Evolutionary conservation across 2,888 invertebrate species (phyloP), one percentile per base, ranked within the genome.

Genomic region (Nemoura dubitans): DNA sequence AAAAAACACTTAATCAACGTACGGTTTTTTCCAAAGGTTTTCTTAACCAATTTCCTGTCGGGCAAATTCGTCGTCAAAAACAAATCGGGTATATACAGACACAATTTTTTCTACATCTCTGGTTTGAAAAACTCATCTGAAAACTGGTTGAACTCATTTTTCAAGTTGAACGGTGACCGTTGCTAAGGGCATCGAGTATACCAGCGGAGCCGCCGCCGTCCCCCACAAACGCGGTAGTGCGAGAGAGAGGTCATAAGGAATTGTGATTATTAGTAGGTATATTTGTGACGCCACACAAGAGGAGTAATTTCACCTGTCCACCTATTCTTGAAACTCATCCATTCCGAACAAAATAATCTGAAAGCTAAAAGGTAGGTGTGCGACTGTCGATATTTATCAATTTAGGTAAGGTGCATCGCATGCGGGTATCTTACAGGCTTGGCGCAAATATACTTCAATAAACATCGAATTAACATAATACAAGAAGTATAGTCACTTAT

Each of bases 131-230:
- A 84, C 84, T 84, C 43, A 84, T 84, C 59, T 59, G 59, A 76
- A 84, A 84, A 84, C 28, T 84, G 59, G 84, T 84, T 76, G 59
- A 84, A 76, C 76, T 84, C 84, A 84, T 84, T 84, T 84, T 84
- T 84, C 84, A 84, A 59, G 59, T 21, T 76, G 76, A 84, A 26
- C 27, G 29, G 14, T 84, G 84, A 84, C 84, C 84, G 84, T 26
- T 36, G 36, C 36, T 36, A 10, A 3, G 14, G 21, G 59, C 16
- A 59, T 14, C 59, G 10, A 59, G 59, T 21, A 59, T 36, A 21
- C 59, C 16, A 59, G 14, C 6, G 2, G 16, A 59, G 6, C 30
- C 82, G 10, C 2, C 26, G 26, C 3, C 28, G 7, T 76, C 80
- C 28, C 7, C 16, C 26, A 27, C 80, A 26, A 5, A n/a, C 30